A percentile compares a stretch with the other conserved stretches of the same genome.
phyloP scores from a whole-genome alignment of 2,888 invertebrate species.

The Arctia plantaginis region DNA sequence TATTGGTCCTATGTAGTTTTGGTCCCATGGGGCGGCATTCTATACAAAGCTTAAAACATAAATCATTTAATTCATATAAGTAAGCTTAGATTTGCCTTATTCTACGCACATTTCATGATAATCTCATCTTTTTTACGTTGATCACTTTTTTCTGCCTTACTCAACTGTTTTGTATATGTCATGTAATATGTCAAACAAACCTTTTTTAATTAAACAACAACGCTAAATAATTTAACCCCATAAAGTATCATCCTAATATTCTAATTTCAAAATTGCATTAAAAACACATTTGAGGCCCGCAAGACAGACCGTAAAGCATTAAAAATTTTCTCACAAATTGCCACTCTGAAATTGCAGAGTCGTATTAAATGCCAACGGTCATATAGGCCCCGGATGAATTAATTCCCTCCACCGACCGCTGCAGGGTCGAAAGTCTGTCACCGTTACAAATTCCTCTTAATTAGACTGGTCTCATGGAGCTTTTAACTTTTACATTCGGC shows the following conservation, averaged over 20 bases:
- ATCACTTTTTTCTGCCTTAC: not conserved
- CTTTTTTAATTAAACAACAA: not conserved
- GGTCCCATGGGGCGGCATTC: no score
- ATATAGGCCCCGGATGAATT: slow-evolving; percentile 52
- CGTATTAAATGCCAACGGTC: slow-evolving; percentile 34
- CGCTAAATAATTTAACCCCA: slow-evolving; percentile 16
- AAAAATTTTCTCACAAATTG: slow-evolving; percentile 33
- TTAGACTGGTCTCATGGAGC: slow-evolving; percentile 51
- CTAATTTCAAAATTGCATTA: slow-evolving; percentile 42
- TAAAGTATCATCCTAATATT: slow-evolving; percentile 17
- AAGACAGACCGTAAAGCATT: slow-evolving; percentile 26
- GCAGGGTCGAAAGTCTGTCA: slow-evolving; percentile 53
- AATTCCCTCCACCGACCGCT: slow-evolving; percentile 47
- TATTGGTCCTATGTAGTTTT: no score
- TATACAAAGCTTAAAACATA: no score
- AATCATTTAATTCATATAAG: no score
- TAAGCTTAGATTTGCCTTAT: no score
- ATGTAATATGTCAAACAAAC: not conserved
- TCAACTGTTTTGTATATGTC: not conserved
- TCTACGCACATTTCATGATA: not conserved
- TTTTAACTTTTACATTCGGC: slow-evolving; percentile 50
- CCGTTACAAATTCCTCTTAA: slow-evolving; percentile 59
- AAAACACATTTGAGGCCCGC: slow-evolving; percentile 36
- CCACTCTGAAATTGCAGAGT: slow-evolving; percentile 27
- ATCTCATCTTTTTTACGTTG: not conserved